These are phyloP conservation scores for Dascillus cervinus DNA, from an alignment of 2,888 invertebrate genomes.

Conservation along the genomic window DNA sequence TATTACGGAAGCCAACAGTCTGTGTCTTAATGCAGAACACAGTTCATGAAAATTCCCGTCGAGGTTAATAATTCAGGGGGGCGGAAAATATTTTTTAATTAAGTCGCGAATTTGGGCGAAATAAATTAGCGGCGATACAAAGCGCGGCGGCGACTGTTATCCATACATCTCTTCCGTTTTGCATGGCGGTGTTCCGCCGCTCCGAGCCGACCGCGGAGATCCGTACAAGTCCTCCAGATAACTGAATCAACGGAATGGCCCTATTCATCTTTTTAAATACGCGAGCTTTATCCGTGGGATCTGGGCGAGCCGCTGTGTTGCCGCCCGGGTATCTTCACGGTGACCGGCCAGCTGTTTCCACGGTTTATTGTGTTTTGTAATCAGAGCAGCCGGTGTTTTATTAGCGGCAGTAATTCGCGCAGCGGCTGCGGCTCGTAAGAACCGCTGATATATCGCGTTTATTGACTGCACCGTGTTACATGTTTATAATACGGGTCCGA, in stretches of 20 bases:
- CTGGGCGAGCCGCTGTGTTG: constrained; percentile 10
- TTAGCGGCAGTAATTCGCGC: constrained; percentile 34
- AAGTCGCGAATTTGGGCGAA: too few relatives aligned
- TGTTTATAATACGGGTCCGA: constrained; percentile 22
- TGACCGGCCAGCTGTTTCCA: constrained; percentile 26
- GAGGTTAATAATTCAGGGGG: too few relatives aligned
- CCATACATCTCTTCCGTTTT: constrained; percentile 11
- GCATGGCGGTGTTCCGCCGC: constrained; percentile 18
- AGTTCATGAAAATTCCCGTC: too few relatives aligned
- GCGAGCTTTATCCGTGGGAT: constrained; percentile 20
- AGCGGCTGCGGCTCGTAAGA: constrained; percentile 34
- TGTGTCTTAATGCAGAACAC: constrained; percentile 29
- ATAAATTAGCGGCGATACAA: too few relatives aligned
- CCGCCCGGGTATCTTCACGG: constrained; percentile 18
- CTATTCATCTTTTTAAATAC: constrained; percentile 57
- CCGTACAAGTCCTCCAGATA: constrained; percentile 46
- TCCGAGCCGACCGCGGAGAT: constrained; percentile 40
- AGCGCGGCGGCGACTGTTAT: too few relatives aligned
- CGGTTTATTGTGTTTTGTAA: constrained; percentile 38
- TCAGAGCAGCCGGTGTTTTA: constrained; percentile 38
- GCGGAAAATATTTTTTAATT: too few relatives aligned
- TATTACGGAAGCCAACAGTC: constrained; percentile 29
- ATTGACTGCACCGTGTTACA: constrained; percentile 37
- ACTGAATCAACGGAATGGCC: constrained; percentile 59
- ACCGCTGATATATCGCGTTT: constrained; percentile 36